Evolutionary conservation across 1,140 invertebrate species (phyloP), one percentile per base, ranked within the genome.

Genomic region (Matsumurasca onukii): DNA sequence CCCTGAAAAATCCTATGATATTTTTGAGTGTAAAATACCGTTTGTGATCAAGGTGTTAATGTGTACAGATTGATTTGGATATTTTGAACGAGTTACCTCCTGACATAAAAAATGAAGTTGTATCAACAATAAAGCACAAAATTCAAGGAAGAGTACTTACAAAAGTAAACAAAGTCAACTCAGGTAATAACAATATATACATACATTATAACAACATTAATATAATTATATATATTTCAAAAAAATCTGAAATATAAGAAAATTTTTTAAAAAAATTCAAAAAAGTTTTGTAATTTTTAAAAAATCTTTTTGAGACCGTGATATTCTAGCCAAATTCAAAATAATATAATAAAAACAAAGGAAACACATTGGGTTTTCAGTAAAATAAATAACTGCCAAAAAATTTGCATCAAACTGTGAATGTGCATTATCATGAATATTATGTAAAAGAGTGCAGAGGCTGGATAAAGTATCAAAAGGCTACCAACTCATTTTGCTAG

Each of bases 31-130:
- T 39, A 39, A 17, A 39, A 39, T 39, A 17, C 5, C 5, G 34
- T 39, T 9, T 9, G 34, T 39, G 5, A 17, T 17, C 5, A 39
- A 39, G 17, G 34, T 9, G 34, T 39, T 9, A 9, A 9, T 39
- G 5, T 39, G 5, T 39, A 25, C 31, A 66, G 20, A 55, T 31
- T 15, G n/a, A 45, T 39, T 29, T 66, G 68, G 52, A 74, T 67
- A 77, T 79, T 51, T 75, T 82, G 55, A 62, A 78, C 39, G 75
- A 75, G 31, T 71, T 82, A 3, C 71, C 78, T 22, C 81, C 9
- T 9, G 55, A 59, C 13, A 59, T 59, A 59, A 59, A 59, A 29
- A 59, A 24, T 27, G 55, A 59, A 59, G 30, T 59, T 3, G 2
- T 27, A 59, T 59, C 15, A 27, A 9, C 55, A 59, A 59, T 59